Conservation (phyloP, 2,113 vertebrate species). For the Sylvilagus bachmani region DNA sequence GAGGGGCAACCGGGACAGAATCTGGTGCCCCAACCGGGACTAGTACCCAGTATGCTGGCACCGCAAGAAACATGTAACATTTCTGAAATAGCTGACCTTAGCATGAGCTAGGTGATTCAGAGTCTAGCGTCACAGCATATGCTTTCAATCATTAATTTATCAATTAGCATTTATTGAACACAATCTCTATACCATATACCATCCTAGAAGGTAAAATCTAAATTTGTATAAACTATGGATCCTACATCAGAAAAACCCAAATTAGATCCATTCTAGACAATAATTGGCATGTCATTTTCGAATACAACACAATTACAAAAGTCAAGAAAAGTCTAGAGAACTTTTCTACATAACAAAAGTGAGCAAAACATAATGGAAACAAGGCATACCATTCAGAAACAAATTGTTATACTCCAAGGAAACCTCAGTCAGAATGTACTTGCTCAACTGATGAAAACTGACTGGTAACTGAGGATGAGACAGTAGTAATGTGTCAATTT, state of each 20-base stretch:
- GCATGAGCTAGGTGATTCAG: background rate
- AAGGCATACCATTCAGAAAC: background rate
- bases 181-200: background rate
- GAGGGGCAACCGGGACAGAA: too few relatives aligned
- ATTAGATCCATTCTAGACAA: background rate
- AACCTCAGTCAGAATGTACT: background rate
- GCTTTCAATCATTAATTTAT: background rate
- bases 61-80: background rate
- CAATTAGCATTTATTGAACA: slow-evolving; percentile 14
- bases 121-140: background rate
- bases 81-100: background rate
- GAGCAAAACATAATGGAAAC: background rate
- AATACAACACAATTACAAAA: background rate
- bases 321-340: background rate
- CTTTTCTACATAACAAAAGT: background rate
- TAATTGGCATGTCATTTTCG: background rate
- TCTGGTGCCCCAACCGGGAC: too few relatives aligned
- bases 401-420: background rate
- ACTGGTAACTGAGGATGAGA: background rate
- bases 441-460: background rate
- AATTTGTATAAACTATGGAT: background rate
- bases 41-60: too few relatives aligned
- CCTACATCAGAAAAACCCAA: background rate
- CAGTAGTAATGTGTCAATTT: background rate
- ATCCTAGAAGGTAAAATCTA: background rate